These are phyloP conservation scores for Clarias platycephalus DNA, from an alignment of 2,797 vertebrate species.

Conservation along the genomic window DNA sequence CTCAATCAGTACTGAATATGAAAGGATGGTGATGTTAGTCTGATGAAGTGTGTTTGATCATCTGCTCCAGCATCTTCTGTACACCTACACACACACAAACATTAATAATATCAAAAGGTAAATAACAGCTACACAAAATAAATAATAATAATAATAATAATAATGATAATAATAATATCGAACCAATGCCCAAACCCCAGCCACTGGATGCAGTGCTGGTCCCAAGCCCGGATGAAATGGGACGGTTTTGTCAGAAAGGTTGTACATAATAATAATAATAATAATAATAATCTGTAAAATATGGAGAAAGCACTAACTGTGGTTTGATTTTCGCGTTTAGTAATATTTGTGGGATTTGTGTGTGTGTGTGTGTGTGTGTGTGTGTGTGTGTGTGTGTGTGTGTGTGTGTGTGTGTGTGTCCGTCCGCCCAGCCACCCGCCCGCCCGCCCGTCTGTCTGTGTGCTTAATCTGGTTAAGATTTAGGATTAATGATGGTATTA, in stretches of 20 bases:
- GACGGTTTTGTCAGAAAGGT: too few relatives aligned
- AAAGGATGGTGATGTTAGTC: background rate
- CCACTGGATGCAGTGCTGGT: too few relatives aligned
- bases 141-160: background rate
- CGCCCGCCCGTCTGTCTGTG: background rate
- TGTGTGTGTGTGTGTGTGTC: background rate
- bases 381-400: background rate
- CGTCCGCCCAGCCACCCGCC: background rate
- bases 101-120: background rate
- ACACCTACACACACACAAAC: background rate
- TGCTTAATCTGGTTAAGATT: constrained; percentile 35
- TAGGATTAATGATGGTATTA: constrained; percentile 47
- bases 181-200: too few relatives aligned
- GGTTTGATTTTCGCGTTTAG: background rate
- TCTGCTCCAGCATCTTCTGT: constrained; percentile 1
- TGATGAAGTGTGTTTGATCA: constrained; percentile 22
- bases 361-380: too few relatives aligned
- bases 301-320: too few relatives aligned
- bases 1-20: background rate
- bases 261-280: background rate
- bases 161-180: background rate
- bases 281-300: background rate
- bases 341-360: background rate
- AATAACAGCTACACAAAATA: background rate
- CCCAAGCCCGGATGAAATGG: too few relatives aligned